Evolutionary conservation across 2,113 vertebrate species (phyloP), one percentile per base, ranked within the genome.

Genomic region (Oreochromis niloticus): DNA sequence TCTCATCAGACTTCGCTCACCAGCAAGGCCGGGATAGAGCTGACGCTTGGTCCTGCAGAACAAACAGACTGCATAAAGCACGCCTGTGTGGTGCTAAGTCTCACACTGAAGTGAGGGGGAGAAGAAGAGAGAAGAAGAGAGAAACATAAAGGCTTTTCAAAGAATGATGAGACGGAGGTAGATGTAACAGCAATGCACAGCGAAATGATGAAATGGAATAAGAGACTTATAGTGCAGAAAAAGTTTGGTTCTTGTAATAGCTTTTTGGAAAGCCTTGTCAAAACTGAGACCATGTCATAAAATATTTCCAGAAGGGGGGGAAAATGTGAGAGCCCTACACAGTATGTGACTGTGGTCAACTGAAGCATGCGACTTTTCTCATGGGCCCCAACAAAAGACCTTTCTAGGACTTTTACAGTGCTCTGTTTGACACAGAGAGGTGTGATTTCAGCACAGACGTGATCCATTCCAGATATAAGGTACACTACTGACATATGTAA

Each of bases 61-160:
- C 88, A 90, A 93, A 94, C 91, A 90, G 52, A 46, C 63, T 27
- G 81, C 90, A 92, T 93, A 87, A 92, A 92, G 89, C 75, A 81
- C 81, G 87, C 80, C 92, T 93, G 86, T 92, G 89, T 90, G 89
- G 90, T 91, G 91, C 83, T 50, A 86, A 66, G 86, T 91, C 87
- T 91, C 88, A 91, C 89, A 94, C 89, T 19, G 32, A 82, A 79
- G 90, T 89, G 92, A 89, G 50, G 93, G 80, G 52, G 56, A 83
- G 85, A 41, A 41, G 19, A 41, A 41, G 19, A 80, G 63, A 86
- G 56, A 50, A 41, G 34, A 48, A 78, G 57, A 34, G 9, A 48
- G 66, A 41, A 80, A 71, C 82, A 68, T 36, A 48, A 79, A 84
- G 32, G 48, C 56, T 73, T 61, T 14, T 19, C 22, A 68, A 24